phyloP scores from a whole-genome alignment of 2,113 vertebrate species.

The Cynoglossus semilaevis region DNA sequence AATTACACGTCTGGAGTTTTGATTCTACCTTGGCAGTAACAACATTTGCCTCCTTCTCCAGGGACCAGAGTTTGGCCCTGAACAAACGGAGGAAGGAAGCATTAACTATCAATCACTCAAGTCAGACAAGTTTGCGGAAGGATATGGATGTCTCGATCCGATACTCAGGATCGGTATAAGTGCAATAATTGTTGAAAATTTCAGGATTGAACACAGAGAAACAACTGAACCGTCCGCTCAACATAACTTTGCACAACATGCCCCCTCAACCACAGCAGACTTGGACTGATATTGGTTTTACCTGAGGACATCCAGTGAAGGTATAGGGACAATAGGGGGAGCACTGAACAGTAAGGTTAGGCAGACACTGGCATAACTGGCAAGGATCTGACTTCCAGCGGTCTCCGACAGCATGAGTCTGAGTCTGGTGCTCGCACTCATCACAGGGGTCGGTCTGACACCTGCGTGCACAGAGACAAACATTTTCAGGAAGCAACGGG shows the following conservation, averaged over 20 bases:
- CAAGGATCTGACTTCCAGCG: constrained; percentile 81
- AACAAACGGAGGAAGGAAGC: constrained; percentile 22
- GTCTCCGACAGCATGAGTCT: constrained; percentile 67
- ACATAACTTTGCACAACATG: no score
- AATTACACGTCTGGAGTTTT: constrained; percentile 9
- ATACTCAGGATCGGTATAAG: no score
- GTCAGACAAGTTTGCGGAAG: no score
- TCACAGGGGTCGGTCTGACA: constrained; percentile 82
- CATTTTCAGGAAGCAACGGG: neutral
- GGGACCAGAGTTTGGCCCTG: constrained; percentile 79
- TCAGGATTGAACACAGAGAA: constrained; percentile 3
- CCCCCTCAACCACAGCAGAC: no score
- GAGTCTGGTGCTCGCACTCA: constrained; percentile 78
- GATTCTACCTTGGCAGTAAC: constrained; percentile 75
- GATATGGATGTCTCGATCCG: no score
- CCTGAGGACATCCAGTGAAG: constrained; percentile 79
- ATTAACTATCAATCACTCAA: neutral
- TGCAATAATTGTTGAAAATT: no score
- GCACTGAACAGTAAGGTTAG: constrained; percentile 72
- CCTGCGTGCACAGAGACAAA: constrained; percentile 61
- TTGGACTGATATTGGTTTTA: no score
- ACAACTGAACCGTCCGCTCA: neutral
- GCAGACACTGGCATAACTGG: constrained; percentile 81
- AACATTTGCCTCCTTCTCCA: constrained; percentile 75
- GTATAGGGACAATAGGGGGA: constrained; percentile 77